These are phyloP conservation scores for Callopanchax toddi DNA, from an alignment of 2,113 vertebrate genomes.

Conservation along the genomic window DNA sequence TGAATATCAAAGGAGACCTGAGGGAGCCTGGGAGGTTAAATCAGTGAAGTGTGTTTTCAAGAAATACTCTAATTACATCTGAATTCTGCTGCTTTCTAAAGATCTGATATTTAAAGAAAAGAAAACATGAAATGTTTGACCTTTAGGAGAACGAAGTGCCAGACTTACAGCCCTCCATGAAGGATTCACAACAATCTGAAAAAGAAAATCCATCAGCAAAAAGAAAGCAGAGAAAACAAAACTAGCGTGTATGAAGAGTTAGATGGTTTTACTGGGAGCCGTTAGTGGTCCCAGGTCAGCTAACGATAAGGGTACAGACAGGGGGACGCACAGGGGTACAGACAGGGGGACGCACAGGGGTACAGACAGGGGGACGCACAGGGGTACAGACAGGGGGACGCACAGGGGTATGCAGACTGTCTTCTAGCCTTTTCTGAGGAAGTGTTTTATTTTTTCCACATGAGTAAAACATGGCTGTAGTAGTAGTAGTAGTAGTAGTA, in stretches of 20 bases:
- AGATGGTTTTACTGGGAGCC: too few species aligned
- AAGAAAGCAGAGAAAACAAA: background rate
- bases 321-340: too few species aligned
- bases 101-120: background rate
- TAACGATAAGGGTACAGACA: too few species aligned
- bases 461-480: too few species aligned
- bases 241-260: too few species aligned
- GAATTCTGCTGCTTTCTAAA: slow-evolving; percentile 11
- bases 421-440: background rate
- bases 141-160: background rate
- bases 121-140: background rate
- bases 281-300: too few species aligned
- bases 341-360: too few species aligned
- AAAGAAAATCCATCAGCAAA: background rate
- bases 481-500: too few species aligned
- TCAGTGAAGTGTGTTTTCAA: slow-evolving; percentile 20
- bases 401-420: too few species aligned
- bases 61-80: slow-evolving; percentile 33
- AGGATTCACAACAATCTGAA: background rate
- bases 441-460: too few species aligned
- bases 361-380: too few species aligned
- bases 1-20: slow-evolving; percentile 28
- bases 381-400: too few species aligned
- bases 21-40: slow-evolving; percentile 15
- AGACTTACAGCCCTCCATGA: background rate